phyloP scores from a whole-genome alignment of 2,113 vertebrate genomes.

The Xiphias gladius region DNA sequence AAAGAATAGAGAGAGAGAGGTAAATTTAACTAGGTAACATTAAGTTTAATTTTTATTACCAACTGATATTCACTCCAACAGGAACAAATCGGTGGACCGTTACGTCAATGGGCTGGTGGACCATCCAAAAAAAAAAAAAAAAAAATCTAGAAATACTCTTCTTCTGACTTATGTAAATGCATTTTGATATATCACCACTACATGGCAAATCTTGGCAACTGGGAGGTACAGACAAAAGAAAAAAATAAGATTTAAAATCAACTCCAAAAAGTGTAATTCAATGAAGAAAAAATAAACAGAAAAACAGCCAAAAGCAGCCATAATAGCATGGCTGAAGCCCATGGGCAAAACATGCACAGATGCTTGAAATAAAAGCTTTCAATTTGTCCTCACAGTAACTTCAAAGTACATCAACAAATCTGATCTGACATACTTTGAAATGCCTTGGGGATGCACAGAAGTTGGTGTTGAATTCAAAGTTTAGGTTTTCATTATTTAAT shows the following conservation, averaged over 20 bases:
- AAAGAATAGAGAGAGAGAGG: no score
- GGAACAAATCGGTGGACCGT: no score
- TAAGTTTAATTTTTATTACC: no score
- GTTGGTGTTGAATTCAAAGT: constrained; percentile 2
- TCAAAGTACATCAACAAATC: constrained; percentile 42
- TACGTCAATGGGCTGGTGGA: no score
- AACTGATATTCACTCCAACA: no score
- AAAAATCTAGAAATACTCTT: constrained; percentile 17
- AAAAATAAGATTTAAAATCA: not conserved
- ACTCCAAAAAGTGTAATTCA: constrained; percentile 16
- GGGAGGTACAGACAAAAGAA: not conserved
- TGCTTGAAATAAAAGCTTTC: constrained; percentile 46
- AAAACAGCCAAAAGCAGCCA: constrained; percentile 5
- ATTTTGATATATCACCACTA: constrained; percentile 43
- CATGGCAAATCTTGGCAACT: constrained; percentile 45
- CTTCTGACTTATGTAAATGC: constrained; percentile 58
- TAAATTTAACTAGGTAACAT: no score
- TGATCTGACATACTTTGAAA: constrained; percentile 37
- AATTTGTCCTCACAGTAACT: constrained; percentile 45
- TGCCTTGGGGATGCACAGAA: not conserved
- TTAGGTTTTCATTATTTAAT: not conserved
- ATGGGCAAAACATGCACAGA: constrained; percentile 35
- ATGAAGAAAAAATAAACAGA: not conserved
- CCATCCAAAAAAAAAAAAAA: no score
- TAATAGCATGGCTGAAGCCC: constrained; percentile 10